Percentiles rank a stretch among this genome's conserved stretches.
These are phyloP conservation scores for Acanthacorydalis orientalis DNA, from an alignment of 2,888 invertebrate genomes.

Conservation along the genomic window DNA sequence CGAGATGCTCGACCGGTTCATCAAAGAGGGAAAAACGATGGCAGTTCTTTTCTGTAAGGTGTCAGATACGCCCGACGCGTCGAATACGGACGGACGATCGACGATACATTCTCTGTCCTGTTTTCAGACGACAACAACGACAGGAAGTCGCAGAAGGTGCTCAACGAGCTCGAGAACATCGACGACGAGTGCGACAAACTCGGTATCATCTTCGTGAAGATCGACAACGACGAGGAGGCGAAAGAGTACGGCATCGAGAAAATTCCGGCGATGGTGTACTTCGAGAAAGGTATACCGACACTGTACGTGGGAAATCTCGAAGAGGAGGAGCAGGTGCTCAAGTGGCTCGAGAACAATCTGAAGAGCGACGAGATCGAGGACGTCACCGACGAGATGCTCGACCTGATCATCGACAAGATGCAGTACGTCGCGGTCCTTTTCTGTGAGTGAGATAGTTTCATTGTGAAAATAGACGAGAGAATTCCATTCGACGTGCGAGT, in stretches of 20 bases:
- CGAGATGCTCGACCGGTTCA: slow-evolving; percentile 80
- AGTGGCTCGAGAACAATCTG: slow-evolving; percentile 71
- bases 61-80: neutral
- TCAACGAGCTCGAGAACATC: slow-evolving; percentile 82
- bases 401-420: slow-evolving; percentile 75
- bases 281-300: slow-evolving; percentile 56
- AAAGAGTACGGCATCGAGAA: slow-evolving; percentile 82
- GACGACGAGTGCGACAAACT: slow-evolving; percentile 83
- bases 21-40: slow-evolving; percentile 75
- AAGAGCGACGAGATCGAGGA: slow-evolving; percentile 87
- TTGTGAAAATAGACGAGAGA: no score
- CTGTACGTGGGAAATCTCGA: slow-evolving; percentile 71
- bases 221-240: slow-evolving; percentile 79
- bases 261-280: slow-evolving; percentile 70
- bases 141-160: slow-evolving; percentile 65
- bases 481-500: no score
- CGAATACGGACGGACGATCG: neutral
- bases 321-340: slow-evolving; percentile 75
- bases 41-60: slow-evolving; percentile 81
- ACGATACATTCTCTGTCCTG: neutral
- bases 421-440: slow-evolving; percentile 79
- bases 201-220: slow-evolving; percentile 82
- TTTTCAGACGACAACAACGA: slow-evolving; percentile 73
- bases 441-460: no score
- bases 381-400: slow-evolving; percentile 86